Percentiles rank a stretch among this genome's conserved stretches.
phyloP scores from a whole-genome alignment of 2,797 vertebrate species.

The Bothrops alternatus region DNA sequence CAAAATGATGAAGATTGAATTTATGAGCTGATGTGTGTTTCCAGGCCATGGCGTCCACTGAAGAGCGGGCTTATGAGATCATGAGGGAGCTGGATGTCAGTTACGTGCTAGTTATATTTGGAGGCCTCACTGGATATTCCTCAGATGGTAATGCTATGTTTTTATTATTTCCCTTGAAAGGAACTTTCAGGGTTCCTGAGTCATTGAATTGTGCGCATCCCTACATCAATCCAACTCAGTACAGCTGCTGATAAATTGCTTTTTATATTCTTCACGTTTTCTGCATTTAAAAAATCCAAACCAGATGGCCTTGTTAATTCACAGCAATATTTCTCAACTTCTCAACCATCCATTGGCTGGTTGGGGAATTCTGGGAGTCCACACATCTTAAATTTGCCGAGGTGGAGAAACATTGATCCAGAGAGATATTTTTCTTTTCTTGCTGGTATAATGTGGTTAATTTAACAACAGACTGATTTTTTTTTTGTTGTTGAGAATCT shows the following conservation, averaged over 20 bases:
- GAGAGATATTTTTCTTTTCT: neutral
- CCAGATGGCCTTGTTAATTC: neutral
- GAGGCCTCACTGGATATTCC: conserved; percentile 95
- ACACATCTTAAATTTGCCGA: neutral
- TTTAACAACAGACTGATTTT: neutral
- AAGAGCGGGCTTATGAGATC: conserved; percentile 97
- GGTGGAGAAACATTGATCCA: neutral
- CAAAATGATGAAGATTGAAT: neutral
- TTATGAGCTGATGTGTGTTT: conserved; percentile 3
- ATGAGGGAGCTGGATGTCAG: conserved; percentile 98
- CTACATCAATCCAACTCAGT: neutral
- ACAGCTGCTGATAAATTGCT: neutral
- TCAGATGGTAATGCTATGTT: conserved; percentile 82
- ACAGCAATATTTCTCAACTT: neutral
- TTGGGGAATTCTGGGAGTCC: neutral
- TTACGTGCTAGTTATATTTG: conserved; percentile 97
- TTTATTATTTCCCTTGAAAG: neutral
- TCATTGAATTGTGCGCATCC: neutral
- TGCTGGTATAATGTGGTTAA: neutral
- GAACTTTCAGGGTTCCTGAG: neutral
- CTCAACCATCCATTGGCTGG: neutral
- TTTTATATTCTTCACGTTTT: neutral
- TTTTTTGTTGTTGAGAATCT: neutral
- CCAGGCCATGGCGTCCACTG: conserved; percentile 97
- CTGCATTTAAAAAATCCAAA: neutral